Evolutionary conservation across 2,797 vertebrate genomes (phyloP).

Genomic region (Rhinogobio ventralis): DNA sequence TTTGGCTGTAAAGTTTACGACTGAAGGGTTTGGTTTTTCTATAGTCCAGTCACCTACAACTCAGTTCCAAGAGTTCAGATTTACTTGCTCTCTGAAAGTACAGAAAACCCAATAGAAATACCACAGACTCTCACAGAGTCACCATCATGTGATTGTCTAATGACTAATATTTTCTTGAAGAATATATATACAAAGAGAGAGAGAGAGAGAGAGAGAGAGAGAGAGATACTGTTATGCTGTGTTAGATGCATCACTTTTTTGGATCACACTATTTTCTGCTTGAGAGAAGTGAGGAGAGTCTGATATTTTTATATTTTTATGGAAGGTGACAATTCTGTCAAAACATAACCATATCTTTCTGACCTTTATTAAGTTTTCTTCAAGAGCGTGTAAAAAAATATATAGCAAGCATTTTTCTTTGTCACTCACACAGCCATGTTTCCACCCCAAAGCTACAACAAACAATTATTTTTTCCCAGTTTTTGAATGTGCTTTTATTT

Average conservation of each 20-base stretch:
- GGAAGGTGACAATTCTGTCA: neutral
- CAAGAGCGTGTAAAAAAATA: neutral
- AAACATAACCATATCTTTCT: conserved; percentile 23
- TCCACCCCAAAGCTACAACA: neutral
- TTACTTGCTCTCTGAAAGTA: neutral
- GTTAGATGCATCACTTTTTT: conserved; percentile 23
- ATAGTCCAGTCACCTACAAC: neutral
- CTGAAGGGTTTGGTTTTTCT: neutral
- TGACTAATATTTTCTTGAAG: neutral
- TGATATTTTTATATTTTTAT: neutral
- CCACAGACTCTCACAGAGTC: neutral
- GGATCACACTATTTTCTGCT: conserved; percentile 23
- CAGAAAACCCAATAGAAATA: neutral
- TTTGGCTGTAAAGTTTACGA: neutral
- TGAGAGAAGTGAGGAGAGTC: neutral
- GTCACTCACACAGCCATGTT: neutral
- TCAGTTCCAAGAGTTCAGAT: neutral
- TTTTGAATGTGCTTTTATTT: neutral
- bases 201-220: too few relatives aligned
- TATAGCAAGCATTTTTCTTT: neutral
- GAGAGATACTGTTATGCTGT: conserved; percentile 5
- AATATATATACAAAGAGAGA: neutral
- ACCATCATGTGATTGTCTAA: neutral
- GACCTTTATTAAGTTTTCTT: conserved; percentile 17
- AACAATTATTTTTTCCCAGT: neutral